Evolutionary conservation across 1,140 invertebrate genomes (phyloP).

Genomic region (Drosophila suzukii): DNA sequence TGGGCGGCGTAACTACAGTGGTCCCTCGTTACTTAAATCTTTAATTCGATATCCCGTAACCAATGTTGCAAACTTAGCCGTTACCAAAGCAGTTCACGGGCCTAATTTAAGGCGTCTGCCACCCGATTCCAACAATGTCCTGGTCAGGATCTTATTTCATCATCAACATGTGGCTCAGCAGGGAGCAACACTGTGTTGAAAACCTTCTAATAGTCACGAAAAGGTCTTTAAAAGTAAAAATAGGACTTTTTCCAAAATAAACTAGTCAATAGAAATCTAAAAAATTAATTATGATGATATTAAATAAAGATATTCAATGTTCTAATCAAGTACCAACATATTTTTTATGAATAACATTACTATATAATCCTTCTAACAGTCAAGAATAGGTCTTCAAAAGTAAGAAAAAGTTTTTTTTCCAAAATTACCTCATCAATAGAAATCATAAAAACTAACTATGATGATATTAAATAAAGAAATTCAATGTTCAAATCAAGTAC

Average conservation of each 20-base stretch:
- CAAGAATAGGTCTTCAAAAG: not conserved
- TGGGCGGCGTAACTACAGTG: constrained; percentile 29
- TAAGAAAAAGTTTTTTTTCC: not conserved
- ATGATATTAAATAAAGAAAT: not conserved
- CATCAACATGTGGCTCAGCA: constrained; percentile 12
- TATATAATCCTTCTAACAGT: not conserved
- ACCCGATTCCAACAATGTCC: constrained; percentile 6
- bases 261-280: not conserved
- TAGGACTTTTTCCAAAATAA: not conserved
- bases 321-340: too few species aligned
- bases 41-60: constrained; percentile 29
- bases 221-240: not conserved
- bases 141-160: constrained; percentile 14
- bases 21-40: constrained; percentile 34
- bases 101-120: constrained; percentile 32
- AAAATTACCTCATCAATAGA: not conserved
- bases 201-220: not conserved
- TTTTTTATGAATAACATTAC: too few species aligned
- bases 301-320: not conserved
- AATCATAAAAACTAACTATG: not conserved
- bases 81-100: constrained; percentile 13
- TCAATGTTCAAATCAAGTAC: too few species aligned
- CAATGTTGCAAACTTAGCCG: constrained; percentile 4
- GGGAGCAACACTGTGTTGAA: not conserved
- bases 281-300: not conserved